These are phyloP conservation scores for Amiota mariae DNA, from an alignment of 2,888 invertebrate species.

Conservation along the genomic window DNA sequence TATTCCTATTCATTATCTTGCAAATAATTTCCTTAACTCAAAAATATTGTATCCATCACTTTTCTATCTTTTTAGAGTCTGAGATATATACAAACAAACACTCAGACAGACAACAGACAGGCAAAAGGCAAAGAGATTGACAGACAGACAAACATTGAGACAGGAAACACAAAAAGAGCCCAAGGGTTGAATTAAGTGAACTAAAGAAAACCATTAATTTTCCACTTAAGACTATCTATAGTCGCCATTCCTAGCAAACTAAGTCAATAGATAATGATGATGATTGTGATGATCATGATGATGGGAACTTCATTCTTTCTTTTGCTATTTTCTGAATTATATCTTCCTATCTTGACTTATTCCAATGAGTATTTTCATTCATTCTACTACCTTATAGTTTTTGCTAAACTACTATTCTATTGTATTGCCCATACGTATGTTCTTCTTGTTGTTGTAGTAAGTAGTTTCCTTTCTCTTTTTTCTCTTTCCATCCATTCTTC, in stretches of 20 bases:
- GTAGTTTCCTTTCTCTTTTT: neutral
- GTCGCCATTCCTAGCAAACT: too few species aligned
- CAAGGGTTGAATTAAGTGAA: too few species aligned
- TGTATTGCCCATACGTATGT: too few species aligned
- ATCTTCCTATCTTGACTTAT: neutral
- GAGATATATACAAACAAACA: neutral
- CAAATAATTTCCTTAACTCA: too few species aligned
- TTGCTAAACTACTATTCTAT: neutral
- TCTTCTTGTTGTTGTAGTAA: neutral
- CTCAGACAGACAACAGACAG: too few species aligned
- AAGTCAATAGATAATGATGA: too few species aligned
- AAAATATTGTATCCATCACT: too few species aligned
- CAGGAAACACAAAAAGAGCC: neutral
- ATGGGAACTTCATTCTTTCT: neutral
- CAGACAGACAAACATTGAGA: neutral
- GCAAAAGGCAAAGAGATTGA: neutral
- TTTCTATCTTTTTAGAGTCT: too few species aligned
- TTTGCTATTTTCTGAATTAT: neutral
- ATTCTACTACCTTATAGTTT: neutral
- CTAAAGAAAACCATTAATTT: constrained; percentile 5
- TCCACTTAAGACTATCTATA: neutral
- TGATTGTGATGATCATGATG: too few species aligned
- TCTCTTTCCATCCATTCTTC: neutral
- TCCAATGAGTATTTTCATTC: too few species aligned
- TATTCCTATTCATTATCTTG: too few species aligned